These are phyloP conservation scores for Sarcophaga caerulescens DNA, from an alignment of 2,888 invertebrate species.

Conservation along the genomic window DNA sequence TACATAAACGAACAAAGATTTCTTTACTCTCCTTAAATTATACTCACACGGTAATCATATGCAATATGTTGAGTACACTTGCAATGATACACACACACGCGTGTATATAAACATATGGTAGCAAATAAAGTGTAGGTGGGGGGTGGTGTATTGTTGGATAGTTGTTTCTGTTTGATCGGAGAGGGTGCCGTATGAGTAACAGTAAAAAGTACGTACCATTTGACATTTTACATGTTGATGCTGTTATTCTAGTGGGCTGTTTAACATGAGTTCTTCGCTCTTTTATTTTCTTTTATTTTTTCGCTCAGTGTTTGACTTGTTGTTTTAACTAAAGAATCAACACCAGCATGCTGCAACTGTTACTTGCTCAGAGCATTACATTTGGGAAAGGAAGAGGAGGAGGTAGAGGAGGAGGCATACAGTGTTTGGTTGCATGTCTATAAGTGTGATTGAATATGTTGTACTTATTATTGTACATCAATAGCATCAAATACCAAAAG, in stretches of 20 bases:
- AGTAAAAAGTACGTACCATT: conserved; percentile 39
- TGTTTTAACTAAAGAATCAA: neutral
- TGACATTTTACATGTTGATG: conserved; percentile 60
- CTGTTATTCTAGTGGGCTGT: conserved; percentile 53
- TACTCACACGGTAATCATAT: conserved; percentile 55
- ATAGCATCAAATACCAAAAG: conserved; percentile 49
- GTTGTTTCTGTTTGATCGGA: too few relatives aligned
- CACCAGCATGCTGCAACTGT: neutral
- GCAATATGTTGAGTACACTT: conserved; percentile 45
- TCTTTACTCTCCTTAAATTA: conserved; percentile 39
- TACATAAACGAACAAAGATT: conserved; percentile 36
- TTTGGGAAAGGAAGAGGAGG: neutral
- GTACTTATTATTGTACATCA: conserved; percentile 35
- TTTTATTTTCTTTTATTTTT: neutral
- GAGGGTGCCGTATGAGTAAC: too few relatives aligned
- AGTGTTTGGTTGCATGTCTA: neutral
- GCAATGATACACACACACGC: neutral
- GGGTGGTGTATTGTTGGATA: too few relatives aligned
- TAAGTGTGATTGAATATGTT: neutral
- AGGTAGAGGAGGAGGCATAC: neutral
- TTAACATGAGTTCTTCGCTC: conserved; percentile 41
- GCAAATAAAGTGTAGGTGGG: neutral
- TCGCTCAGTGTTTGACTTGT: neutral
- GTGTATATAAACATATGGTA: neutral
- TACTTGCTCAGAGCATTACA: neutral